Evolutionary conservation across 1,140 invertebrate species (phyloP).

Genomic region (Drosophila erecta): DNA sequence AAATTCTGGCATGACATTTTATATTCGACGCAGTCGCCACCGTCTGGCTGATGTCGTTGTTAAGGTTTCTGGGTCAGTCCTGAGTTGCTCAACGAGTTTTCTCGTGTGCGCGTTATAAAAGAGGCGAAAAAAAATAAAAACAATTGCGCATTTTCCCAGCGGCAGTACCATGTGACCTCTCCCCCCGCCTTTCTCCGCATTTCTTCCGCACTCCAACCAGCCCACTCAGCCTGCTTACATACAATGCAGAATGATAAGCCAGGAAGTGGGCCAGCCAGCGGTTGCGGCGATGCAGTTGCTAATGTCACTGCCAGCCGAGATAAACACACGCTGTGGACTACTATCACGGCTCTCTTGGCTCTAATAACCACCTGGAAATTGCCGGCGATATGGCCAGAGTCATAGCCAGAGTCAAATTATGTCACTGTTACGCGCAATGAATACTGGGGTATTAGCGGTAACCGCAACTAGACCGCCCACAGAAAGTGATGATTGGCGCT

Average conservation of each 20-base stretch:
- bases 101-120: conserved; percentile 21
- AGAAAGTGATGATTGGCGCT: conserved; percentile 37
- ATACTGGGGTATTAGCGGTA: conserved; percentile 64
- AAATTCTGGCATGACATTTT: conserved; percentile 69
- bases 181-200: not conserved
- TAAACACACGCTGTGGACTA: conserved; percentile 17
- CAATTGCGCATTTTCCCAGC: conserved; percentile 78
- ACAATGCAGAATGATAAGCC: conserved; percentile 60
- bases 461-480: conserved; percentile 56
- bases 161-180: conserved; percentile 18
- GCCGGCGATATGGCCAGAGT: not conserved
- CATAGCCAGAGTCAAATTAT: conserved; percentile 62
- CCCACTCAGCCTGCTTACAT: conserved; percentile 40
- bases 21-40: conserved; percentile 37
- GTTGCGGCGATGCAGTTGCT: conserved; percentile 38
- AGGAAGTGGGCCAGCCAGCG: conserved; percentile 58
- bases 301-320: conserved; percentile 64
- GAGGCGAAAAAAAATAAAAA: conserved; percentile 41
- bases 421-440: conserved; percentile 80
- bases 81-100: conserved; percentile 67
- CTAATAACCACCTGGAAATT: conserved; percentile 68
- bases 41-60: conserved; percentile 46
- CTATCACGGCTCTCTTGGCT: conserved; percentile 45
- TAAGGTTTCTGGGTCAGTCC: conserved; percentile 70
- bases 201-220: not conserved